Conservation (phyloP, 2,797 vertebrate species). For the Heterohyrax brucei region DNA sequence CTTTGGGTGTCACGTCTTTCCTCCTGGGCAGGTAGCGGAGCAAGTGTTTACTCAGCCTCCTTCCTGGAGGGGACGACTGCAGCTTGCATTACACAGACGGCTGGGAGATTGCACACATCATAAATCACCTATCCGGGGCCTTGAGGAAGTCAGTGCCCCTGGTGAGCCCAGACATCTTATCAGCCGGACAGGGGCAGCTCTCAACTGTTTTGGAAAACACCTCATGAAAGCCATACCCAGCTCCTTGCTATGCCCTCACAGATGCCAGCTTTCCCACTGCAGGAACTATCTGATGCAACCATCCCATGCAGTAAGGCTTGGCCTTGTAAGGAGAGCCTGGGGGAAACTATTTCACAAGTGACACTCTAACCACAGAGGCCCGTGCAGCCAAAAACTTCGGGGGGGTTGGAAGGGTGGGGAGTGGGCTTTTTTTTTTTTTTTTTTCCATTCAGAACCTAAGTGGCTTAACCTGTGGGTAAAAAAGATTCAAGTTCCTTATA, state of each 20-base stretch:
- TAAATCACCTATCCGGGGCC: not conserved
- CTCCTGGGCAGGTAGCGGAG: not conserved
- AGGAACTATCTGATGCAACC: slow-evolving; percentile 33
- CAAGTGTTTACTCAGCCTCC: not conserved
- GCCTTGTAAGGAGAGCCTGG: slow-evolving; percentile 69
- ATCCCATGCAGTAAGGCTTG: slow-evolving; percentile 42
- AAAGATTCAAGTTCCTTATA: slow-evolving; percentile 5
- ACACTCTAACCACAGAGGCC: slow-evolving; percentile 6
- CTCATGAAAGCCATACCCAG: not conserved
- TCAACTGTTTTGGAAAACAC: not conserved
- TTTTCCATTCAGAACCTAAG: not conserved
- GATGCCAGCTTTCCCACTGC: slow-evolving; percentile 81
- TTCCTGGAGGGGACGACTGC: not conserved
- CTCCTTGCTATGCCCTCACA: slow-evolving; percentile 68
- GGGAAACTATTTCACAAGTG: slow-evolving; percentile 39
- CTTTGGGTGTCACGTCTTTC: not conserved
- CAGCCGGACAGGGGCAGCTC: not conserved
- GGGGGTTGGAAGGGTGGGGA: not conserved
- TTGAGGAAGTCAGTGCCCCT: not conserved
- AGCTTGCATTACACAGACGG: not conserved
- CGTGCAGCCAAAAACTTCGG: slow-evolving; percentile 20
- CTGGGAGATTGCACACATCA: not conserved
- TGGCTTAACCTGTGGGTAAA: not conserved
- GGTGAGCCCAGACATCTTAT: slow-evolving; percentile 5
- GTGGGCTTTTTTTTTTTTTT: too few species aligned